Conservation (phyloP, 1,140 invertebrate genomes). For the Batillaria attramentaria region DNA sequence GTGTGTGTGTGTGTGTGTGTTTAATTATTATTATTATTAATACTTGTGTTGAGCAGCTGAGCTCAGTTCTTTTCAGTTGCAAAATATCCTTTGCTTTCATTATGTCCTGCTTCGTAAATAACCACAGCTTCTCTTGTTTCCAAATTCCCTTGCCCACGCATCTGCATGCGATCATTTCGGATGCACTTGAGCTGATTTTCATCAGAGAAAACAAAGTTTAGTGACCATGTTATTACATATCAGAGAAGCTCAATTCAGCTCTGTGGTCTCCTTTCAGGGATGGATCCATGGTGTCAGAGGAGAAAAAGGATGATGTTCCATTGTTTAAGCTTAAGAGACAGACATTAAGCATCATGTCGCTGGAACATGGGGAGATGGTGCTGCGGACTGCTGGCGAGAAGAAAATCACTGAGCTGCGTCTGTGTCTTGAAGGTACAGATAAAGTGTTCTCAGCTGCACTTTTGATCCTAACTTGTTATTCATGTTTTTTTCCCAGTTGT, state of each 20-base stretch:
- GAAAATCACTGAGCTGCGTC: constrained; percentile 65
- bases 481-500: neutral
- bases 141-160: too few species aligned
- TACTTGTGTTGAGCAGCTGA: too few species aligned
- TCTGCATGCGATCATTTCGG: too few species aligned
- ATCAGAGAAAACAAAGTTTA: constrained; percentile 17
- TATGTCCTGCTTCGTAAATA: too few species aligned
- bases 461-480: neutral
- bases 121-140: too few species aligned
- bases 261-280: constrained; percentile 51
- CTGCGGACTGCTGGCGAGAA: constrained; percentile 62
- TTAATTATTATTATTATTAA: too few species aligned
- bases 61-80: too few species aligned
- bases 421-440: constrained; percentile 70
- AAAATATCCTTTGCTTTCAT: too few species aligned
- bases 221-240: neutral
- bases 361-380: constrained; percentile 60
- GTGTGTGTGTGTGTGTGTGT: too few species aligned
- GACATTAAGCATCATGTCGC: constrained; percentile 50
- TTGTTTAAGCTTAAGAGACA: constrained; percentile 57
- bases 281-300: constrained; percentile 58
- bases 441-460: neutral
- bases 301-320: constrained; percentile 56
- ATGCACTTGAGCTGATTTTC: too few species aligned
- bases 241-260: too few species aligned